A percentile compares a stretch with the other conserved stretches of the same genome.
phyloP scores from a whole-genome alignment of 2,888 invertebrate genomes.

The Melinopterus prodromus region DNA sequence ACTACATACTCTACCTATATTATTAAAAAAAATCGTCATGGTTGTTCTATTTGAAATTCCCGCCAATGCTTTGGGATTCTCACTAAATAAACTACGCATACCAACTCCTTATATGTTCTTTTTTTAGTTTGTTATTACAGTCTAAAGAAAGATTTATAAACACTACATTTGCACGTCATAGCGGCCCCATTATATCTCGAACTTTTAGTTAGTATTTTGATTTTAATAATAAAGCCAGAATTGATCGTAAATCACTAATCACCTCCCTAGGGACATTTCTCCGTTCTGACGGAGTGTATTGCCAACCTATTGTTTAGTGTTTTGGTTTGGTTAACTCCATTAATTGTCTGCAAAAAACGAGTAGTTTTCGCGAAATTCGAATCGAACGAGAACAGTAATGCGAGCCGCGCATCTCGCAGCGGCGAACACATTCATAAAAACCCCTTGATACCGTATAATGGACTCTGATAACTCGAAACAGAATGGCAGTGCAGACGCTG shows the following conservation, averaged over 20 bases:
- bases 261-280: slow-evolving; percentile 31
- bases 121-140: no score
- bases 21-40: no score
- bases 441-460: slow-evolving; percentile 48
- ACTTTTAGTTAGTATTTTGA: neutral
- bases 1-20: no score
- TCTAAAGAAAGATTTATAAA: neutral
- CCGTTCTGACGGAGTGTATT: slow-evolving; percentile 26
- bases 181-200: neutral
- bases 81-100: no score
- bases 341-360: slow-evolving; percentile 9
- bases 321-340: slow-evolving; percentile 46
- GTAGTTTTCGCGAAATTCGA: slow-evolving; percentile 17
- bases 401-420: slow-evolving; percentile 19
- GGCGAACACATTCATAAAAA: slow-evolving; percentile 31
- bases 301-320: slow-evolving; percentile 45
- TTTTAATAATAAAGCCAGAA: neutral
- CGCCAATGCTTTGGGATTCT: no score
- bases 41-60: no score
- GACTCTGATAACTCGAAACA: slow-evolving; percentile 55
- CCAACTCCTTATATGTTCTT: no score
- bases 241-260: neutral
- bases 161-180: neutral
- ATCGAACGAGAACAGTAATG: slow-evolving; percentile 35
- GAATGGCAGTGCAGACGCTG: slow-evolving; percentile 59